phyloP scores from a whole-genome alignment of 2,888 invertebrate species.

The Dysmachus trigonus region DNA sequence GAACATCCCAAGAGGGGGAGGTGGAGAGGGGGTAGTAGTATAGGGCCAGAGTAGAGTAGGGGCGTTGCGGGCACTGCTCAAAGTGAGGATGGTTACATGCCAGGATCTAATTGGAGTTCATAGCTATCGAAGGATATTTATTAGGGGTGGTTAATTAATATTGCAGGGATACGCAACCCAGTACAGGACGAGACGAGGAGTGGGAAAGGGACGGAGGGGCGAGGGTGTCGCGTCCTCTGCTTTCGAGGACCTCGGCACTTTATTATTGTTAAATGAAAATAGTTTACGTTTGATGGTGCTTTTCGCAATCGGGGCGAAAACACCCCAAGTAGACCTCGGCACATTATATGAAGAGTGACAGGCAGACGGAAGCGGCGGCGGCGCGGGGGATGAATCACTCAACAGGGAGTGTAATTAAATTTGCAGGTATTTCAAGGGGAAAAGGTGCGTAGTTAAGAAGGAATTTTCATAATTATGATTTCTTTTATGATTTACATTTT shows the following conservation, averaged over 20 bases:
- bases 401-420: not conserved
- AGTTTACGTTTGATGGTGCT: slow-evolving; percentile 4
- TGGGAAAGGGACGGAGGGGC: not conserved
- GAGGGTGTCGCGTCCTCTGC: not conserved
- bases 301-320: not conserved
- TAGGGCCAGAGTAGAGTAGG: not conserved
- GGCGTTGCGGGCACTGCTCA: slow-evolving; percentile 1
- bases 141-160: slow-evolving; percentile 40
- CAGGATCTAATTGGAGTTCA: slow-evolving; percentile 40
- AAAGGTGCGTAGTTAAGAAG: not conserved
- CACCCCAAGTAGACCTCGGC: not conserved
- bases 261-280: slow-evolving; percentile 28
- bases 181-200: not conserved
- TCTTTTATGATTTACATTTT: not conserved
- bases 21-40: not conserved
- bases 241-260: not conserved
- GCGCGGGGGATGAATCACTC: not conserved
- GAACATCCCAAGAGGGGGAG: not conserved
- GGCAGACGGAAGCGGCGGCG: too few relatives aligned
- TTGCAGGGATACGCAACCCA: slow-evolving; percentile 8
- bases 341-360: not conserved
- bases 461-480: not conserved
- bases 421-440: not conserved
- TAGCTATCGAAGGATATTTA: slow-evolving; percentile 41
- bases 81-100: slow-evolving; percentile 34